Percentiles rank a stretch among this genome's conserved stretches.
Conservation (phyloP, 2,797 vertebrate genomes). For the Scolopax rusticola region DNA sequence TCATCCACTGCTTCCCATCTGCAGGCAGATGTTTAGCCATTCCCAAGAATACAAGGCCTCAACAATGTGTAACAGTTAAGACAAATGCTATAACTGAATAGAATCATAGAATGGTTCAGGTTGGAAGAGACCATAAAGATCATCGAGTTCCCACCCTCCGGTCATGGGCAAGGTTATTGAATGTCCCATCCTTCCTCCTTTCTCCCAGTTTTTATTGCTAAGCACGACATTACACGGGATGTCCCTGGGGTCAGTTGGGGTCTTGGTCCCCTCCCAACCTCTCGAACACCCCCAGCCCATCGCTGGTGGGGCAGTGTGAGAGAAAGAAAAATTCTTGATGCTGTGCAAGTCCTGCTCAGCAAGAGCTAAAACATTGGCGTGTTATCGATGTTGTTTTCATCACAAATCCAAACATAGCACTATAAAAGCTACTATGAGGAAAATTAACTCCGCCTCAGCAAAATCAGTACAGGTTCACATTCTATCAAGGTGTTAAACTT, state of each 20-base stretch:
- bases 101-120: too few species aligned
- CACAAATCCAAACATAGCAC: background rate
- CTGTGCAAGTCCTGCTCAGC: background rate
- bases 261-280: background rate
- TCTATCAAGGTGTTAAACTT: background rate
- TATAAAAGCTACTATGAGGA: background rate
- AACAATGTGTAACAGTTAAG: background rate
- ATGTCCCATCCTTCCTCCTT: background rate
- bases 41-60: background rate
- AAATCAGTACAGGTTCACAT: background rate
- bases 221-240: background rate
- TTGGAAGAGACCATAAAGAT: too few species aligned
- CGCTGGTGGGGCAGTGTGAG: fast-evolving
- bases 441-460: background rate
- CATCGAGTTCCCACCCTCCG: too few species aligned
- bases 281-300: background rate
- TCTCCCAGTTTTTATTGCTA: background rate
- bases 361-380: fast-evolving
- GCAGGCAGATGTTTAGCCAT: background rate
- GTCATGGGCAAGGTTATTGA: too few species aligned
- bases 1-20: background rate
- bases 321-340: background rate
- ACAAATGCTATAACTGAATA: fast-evolving
- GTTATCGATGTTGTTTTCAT: background rate
- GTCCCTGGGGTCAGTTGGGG: background rate